These are phyloP conservation scores for Regulus satrapa DNA, from an alignment of 2,113 vertebrate genomes.

Conservation along the genomic window DNA sequence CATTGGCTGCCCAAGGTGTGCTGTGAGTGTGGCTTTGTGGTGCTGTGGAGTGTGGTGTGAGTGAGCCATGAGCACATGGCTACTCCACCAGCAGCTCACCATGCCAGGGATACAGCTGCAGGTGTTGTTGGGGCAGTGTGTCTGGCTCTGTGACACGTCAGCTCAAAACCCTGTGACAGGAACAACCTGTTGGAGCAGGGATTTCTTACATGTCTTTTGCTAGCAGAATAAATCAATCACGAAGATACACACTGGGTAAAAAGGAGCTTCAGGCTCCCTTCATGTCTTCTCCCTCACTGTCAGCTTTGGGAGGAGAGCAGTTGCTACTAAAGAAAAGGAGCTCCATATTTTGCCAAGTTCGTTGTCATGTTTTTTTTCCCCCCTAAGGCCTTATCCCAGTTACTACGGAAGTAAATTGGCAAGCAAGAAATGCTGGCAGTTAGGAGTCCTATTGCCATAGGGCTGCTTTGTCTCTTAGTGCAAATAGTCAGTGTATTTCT, in stretches of 20 bases:
- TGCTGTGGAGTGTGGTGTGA: too few relatives aligned
- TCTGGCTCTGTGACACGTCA: background rate
- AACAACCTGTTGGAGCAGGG: background rate
- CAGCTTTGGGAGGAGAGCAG: background rate
- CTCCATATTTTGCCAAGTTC: background rate
- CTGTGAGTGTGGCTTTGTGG: background rate
- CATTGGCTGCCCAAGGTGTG: accelerated
- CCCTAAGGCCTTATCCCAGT: background rate
- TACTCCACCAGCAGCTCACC: background rate
- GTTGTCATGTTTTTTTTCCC: background rate
- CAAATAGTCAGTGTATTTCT: background rate
- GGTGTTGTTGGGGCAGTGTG: background rate
- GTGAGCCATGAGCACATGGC: too few relatives aligned
- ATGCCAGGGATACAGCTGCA: background rate
- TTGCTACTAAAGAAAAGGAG: background rate
- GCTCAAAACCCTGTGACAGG: background rate
- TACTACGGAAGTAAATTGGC: background rate
- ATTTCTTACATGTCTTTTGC: background rate
- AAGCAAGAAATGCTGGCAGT: background rate
- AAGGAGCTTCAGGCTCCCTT: background rate
- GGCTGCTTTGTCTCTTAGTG: background rate
- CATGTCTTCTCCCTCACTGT: background rate
- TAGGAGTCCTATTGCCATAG: background rate
- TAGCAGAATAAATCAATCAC: background rate
- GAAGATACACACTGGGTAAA: background rate